These are phyloP conservation scores for Pristionchus arcanus DNA, from an alignment of 2,888 invertebrate genomes.

Conservation along the genomic window DNA sequence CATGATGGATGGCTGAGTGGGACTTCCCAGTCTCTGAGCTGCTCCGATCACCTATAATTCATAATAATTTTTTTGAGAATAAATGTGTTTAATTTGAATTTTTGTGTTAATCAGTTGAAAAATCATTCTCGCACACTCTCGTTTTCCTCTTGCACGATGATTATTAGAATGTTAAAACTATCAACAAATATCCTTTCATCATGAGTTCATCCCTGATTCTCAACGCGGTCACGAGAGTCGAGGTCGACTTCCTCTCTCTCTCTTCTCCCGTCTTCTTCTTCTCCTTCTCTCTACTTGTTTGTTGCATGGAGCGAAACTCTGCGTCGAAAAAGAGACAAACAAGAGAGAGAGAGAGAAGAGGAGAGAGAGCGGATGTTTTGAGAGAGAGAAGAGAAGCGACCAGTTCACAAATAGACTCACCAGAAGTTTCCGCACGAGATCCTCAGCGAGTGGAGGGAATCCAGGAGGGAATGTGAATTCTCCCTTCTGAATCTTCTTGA, in stretches of 20 bases:
- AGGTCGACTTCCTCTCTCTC: slow-evolving; percentile 34
- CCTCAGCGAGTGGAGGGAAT: slow-evolving; percentile 90
- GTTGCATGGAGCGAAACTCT: slow-evolving; percentile 48
- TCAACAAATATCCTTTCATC: no score
- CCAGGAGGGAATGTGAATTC: slow-evolving; percentile 94
- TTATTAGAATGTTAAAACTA: no score
- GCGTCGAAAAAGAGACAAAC: slow-evolving; percentile 44
- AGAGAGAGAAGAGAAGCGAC: slow-evolving; percentile 29
- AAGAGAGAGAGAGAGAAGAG: slow-evolving; percentile 5
- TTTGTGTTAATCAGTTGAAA: no score
- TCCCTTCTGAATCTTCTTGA: slow-evolving; percentile 92
- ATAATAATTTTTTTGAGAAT: background rate
- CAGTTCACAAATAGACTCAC: slow-evolving; percentile 77
- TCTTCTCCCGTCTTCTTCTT: background rate
- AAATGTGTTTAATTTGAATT: no score
- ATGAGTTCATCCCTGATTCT: background rate
- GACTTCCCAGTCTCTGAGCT: slow-evolving; percentile 46
- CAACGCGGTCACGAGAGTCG: slow-evolving; percentile 33
- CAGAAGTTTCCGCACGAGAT: slow-evolving; percentile 90
- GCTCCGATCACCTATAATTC: slow-evolving; percentile 56
- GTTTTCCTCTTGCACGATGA: no score
- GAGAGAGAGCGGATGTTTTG: background rate
- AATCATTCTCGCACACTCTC: no score
- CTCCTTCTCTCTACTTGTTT: slow-evolving; percentile 45
- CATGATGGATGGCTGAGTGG: slow-evolving; percentile 85